Conservation (phyloP, 2,797 vertebrate species). For the Paratrypauchen microcephalus region DNA sequence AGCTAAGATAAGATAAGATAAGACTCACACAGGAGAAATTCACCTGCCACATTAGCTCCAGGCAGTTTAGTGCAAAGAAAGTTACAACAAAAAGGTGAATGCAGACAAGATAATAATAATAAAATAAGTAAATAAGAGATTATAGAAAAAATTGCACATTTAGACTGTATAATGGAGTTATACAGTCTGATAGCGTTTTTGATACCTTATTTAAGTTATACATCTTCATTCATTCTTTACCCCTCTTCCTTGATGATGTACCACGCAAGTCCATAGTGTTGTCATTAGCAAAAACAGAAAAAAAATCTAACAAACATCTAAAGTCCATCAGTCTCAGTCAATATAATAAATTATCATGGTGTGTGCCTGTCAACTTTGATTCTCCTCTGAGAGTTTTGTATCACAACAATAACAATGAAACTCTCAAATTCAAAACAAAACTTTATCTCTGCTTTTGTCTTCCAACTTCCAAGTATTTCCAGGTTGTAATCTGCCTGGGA, state of each 20-base stretch:
- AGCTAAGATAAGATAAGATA: no score
- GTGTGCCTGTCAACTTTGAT: slow-evolving; percentile 46
- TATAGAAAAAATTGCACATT: no score
- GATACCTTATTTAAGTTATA: no score
- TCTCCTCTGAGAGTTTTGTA: slow-evolving; percentile 32
- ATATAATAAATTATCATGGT: slow-evolving; percentile 28
- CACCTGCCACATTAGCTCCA: no score
- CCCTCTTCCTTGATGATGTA: neutral
- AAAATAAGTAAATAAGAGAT: no score
- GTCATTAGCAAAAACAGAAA: neutral
- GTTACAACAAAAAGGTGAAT: no score
- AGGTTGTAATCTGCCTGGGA: slow-evolving; percentile 43
- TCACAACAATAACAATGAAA: slow-evolving; percentile 19
- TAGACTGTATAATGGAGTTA: no score
- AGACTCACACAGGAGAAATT: no score
- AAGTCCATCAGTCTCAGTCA: slow-evolving; percentile 50
- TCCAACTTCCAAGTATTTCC: slow-evolving; percentile 27
- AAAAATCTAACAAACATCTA: slow-evolving; percentile 17
- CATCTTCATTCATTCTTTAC: neutral
- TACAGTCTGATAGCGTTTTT: no score
- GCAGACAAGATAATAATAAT: no score
- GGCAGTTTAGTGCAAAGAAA: no score
- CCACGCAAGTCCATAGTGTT: neutral
- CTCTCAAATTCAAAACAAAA: slow-evolving; percentile 20
- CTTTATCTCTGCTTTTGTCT: neutral